phyloP scores from a whole-genome alignment of 2,113 vertebrate genomes.

The Oryctolagus cuniculus region mOryCun1.1 NC_091434.1:67880501-67881000 shows the following conservation, averaged over 20 bases:
- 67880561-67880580: neutral
- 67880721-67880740: conserved; percentile 3
- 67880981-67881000: conserved; percentile 51
- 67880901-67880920: neutral
- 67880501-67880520: conserved; percentile 1
- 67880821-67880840: neutral
- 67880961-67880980: conserved; percentile 5
- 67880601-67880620: neutral
- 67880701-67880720: neutral
- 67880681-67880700: neutral
- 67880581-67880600: conserved; percentile 4
- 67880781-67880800: conserved; percentile 44
- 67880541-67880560: neutral
- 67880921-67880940: neutral
- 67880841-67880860: neutral
- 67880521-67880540: conserved; percentile 65
- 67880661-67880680: neutral
- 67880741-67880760: neutral
- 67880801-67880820: neutral
- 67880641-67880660: neutral
- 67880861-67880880: neutral
- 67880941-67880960: neutral
- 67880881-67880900: neutral
- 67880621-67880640: neutral
- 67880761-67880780: conserved; percentile 4